Percentiles rank a stretch among this genome's conserved stretches.
Evolutionary conservation across 53 echinoderm and acorn worm species (phyloP).

Genomic region (Holothuria leucospilota): DNA sequence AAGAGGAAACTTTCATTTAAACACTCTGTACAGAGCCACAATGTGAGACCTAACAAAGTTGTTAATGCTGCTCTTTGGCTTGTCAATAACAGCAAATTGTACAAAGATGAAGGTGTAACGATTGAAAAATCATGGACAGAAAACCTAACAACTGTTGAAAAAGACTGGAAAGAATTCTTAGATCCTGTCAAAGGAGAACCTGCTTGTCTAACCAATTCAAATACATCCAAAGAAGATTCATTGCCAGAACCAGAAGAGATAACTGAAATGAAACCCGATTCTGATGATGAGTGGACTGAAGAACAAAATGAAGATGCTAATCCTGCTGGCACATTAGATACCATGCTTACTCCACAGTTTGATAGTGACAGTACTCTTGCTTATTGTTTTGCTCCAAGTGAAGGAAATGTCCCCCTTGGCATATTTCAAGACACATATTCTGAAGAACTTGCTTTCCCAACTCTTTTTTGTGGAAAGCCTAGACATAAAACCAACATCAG

Average conservation of each 20-base stretch:
- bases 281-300: too few species aligned
- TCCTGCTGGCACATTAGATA: slow-evolving; percentile 52
- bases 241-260: slow-evolving; percentile 6
- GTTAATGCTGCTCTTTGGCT: too few species aligned
- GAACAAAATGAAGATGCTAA: too few species aligned
- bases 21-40: too few species aligned
- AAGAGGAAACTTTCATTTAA: too few species aligned
- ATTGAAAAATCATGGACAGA: background rate
- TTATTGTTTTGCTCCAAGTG: slow-evolving; percentile 59
- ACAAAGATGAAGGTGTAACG: slow-evolving; percentile 27
- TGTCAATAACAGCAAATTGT: slow-evolving; percentile 2
- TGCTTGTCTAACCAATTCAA: background rate
- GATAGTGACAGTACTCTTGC: background rate
- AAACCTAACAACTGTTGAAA: background rate
- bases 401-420: slow-evolving; percentile 49
- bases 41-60: slow-evolving; percentile 55
- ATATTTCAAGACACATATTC: slow-evolving; percentile 59
- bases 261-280: slow-evolving; percentile 29
- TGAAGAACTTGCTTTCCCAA: too few species aligned
- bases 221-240: background rate
- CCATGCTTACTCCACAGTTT: slow-evolving; percentile 50
- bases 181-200: background rate
- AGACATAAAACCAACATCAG: background rate
- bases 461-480: slow-evolving; percentile 25
- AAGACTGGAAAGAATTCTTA: background rate